Percentiles rank a stretch among this genome's conserved stretches.
Conservation (phyloP, 2,797 vertebrate genomes). For the Sebastes itinus region DNA sequence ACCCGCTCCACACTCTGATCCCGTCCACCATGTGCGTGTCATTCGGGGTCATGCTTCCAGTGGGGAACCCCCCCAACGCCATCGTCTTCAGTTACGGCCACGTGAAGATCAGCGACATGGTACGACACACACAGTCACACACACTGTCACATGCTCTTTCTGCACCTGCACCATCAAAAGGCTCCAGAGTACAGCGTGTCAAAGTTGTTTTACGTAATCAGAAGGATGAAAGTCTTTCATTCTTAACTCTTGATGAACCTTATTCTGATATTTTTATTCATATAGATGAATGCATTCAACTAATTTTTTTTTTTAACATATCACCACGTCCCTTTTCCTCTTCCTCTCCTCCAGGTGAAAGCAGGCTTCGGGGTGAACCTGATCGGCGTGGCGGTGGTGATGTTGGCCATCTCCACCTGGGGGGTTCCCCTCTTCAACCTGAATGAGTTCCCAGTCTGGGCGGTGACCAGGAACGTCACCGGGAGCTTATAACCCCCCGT, state of each 20-base stretch:
- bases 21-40: constrained; percentile 98
- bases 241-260: constrained; percentile 2
- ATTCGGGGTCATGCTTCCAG: constrained; percentile 98
- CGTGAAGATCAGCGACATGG: constrained; percentile 97
- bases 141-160: constrained; percentile 17
- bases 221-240: neutral
- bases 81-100: constrained; percentile 99
- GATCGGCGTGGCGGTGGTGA: constrained; percentile 93
- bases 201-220: constrained; percentile 26
- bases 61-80: constrained; percentile 98
- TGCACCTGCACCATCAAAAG: constrained; percentile 64
- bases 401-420: constrained; percentile 96
- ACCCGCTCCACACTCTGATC: constrained; percentile 96
- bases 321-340: neutral
- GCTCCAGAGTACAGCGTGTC: constrained; percentile 13
- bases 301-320: neutral
- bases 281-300: neutral
- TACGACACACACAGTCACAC: constrained; percentile 55
- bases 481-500: constrained; percentile 72
- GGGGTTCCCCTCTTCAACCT: constrained; percentile 93
- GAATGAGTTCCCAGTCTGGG: constrained; percentile 91
- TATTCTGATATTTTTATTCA: neutral
- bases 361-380: constrained; percentile 96
- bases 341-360: constrained; percentile 86
- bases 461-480: constrained; percentile 85